These are phyloP conservation scores for Sebastes iracundus DNA, from an alignment of 2,797 vertebrate genomes.

Conservation along the genomic window DNA sequence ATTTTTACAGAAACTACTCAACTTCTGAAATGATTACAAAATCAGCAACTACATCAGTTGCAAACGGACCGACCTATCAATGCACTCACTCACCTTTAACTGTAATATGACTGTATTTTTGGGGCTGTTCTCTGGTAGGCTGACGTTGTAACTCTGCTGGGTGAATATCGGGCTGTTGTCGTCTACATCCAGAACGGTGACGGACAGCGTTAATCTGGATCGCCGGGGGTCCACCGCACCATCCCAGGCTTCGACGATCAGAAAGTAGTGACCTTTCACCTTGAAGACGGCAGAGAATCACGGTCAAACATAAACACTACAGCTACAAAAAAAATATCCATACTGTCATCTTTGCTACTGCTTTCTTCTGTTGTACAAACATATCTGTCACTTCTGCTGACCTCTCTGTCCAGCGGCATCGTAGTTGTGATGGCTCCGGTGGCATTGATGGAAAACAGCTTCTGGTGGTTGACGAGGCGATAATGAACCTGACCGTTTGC, in stretches of 20 bases:
- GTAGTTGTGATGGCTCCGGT: conserved; percentile 91
- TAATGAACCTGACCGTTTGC: conserved; percentile 92
- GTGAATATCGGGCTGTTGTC: conserved; percentile 95
- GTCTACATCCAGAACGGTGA: conserved; percentile 93
- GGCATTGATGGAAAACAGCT: conserved; percentile 90
- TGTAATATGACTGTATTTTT: conserved; percentile 86
- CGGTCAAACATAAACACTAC: neutral
- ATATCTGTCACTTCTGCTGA: conserved; percentile 37
- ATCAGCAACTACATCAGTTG: neutral
- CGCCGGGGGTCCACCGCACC: conserved; percentile 88
- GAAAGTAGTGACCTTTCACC: conserved; percentile 86
- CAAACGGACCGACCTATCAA: neutral
- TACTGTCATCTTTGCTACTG: neutral
- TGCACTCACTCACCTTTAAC: conserved; percentile 83
- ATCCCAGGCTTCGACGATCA: conserved; percentile 91
- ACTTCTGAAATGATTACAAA: neutral
- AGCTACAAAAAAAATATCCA: neutral
- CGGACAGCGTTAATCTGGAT: conserved; percentile 83
- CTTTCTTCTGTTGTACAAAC: neutral
- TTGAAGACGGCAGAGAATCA: conserved; percentile 23
- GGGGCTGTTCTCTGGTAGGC: conserved; percentile 91
- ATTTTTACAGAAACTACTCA: neutral
- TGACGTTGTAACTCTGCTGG: conserved; percentile 85
- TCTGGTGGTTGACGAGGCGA: conserved; percentile 88
- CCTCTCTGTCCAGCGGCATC: conserved; percentile 90